Percentiles rank a stretch among this genome's conserved stretches.
Evolutionary conservation across 2,888 invertebrate species (phyloP).

Genomic region (Yponomeuta malinellus): DNA sequence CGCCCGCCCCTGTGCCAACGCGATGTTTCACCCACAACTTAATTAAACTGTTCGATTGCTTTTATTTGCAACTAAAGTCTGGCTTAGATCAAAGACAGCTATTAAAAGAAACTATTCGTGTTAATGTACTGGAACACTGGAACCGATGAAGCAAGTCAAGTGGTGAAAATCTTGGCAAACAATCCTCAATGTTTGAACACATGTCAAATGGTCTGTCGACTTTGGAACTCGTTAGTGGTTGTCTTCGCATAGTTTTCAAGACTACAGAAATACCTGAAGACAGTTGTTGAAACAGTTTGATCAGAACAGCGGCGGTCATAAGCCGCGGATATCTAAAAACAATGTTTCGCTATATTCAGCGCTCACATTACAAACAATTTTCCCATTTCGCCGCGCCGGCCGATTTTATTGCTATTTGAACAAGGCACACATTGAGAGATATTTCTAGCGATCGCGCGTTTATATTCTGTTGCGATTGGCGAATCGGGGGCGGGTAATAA

Average conservation of each 20-base stretch:
- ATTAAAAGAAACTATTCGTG: neutral
- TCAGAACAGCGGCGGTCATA: neutral
- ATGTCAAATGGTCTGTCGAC: neutral
- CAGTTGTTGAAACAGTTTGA: too few species aligned
- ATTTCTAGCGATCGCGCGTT: constrained; percentile 1
- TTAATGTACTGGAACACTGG: neutral
- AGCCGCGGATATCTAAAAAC: neutral
- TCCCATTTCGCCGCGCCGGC: neutral
- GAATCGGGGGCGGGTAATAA: constrained; percentile 14
- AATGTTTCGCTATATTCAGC: constrained; percentile 5
- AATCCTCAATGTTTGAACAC: neutral
- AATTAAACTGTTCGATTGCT: constrained; percentile 1
- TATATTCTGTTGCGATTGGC: constrained; percentile 12
- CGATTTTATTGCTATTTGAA: constrained; percentile 11
- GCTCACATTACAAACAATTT: neutral
- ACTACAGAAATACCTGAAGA: neutral
- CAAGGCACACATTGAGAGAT: constrained; percentile 11
- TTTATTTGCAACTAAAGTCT: neutral
- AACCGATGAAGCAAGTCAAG: constrained; percentile 1
- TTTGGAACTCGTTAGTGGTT: neutral
- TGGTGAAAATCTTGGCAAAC: neutral
- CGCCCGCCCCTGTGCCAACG: constrained; percentile 14
- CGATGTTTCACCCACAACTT: neutral
- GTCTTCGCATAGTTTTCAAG: neutral
- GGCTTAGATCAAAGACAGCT: neutral